Conservation (phyloP, 1,140 invertebrate species). For the Papilio machaon region DNA sequence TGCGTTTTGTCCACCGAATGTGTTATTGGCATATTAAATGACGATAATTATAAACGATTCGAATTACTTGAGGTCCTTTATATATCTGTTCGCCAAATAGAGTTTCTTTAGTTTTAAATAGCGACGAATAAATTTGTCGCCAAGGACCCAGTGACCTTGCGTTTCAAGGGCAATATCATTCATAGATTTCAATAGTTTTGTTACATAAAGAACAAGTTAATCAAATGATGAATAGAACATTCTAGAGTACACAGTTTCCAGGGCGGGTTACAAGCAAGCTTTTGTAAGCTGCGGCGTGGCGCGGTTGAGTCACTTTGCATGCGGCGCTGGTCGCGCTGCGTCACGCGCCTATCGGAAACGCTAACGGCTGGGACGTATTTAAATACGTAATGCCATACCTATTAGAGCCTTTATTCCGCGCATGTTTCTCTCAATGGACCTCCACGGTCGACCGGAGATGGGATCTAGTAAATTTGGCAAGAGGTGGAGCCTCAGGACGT, state of each 20-base stretch:
- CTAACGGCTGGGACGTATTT: slow-evolving; percentile 70
- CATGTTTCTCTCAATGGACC: slow-evolving; percentile 40
- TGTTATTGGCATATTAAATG: slow-evolving; percentile 51
- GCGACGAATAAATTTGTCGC: slow-evolving; percentile 31
- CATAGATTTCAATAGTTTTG: slow-evolving; percentile 21
- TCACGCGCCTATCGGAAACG: slow-evolving; percentile 78
- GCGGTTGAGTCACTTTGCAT: slow-evolving; percentile 68
- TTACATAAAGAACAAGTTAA: background rate
- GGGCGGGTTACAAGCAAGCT: slow-evolving; percentile 44
- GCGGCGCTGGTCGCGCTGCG: slow-evolving; percentile 62
- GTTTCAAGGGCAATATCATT: background rate
- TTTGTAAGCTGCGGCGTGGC: slow-evolving; percentile 18
- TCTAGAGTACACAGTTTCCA: slow-evolving; percentile 47
- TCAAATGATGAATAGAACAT: slow-evolving; percentile 51
- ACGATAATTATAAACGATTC: slow-evolving; percentile 54
- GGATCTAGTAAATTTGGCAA: slow-evolving; percentile 24
- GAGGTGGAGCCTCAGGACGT: background rate
- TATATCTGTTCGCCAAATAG: slow-evolving; percentile 30
- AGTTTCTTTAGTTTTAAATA: background rate
- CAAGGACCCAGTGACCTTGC: slow-evolving; percentile 17
- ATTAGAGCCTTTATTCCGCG: slow-evolving; percentile 48
- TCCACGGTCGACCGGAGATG: background rate
- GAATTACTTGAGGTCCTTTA: slow-evolving; percentile 43
- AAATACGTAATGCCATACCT: slow-evolving; percentile 61
- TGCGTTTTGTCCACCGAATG: slow-evolving; percentile 44